These are phyloP conservation scores for Oryzias curvinotus DNA, from an alignment of 2,113 vertebrate species.

Conservation along the genomic window DNA sequence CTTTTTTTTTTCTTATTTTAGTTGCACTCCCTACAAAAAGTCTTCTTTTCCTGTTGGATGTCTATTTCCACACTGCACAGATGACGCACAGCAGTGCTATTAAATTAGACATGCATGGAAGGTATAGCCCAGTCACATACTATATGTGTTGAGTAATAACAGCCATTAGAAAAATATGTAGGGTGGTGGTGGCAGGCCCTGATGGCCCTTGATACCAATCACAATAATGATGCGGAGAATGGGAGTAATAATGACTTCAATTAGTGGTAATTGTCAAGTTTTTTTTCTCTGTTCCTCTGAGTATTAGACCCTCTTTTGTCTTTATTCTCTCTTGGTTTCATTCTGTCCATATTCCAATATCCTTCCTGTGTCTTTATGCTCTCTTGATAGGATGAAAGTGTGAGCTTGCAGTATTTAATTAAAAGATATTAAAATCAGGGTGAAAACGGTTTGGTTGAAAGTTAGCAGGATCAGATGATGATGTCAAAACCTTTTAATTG, in stretches of 20 bases:
- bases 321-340: constrained; percentile 53
- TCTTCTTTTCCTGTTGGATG: constrained; percentile 38
- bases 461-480: constrained; percentile 58
- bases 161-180: constrained; percentile 79
- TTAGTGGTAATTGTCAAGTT: constrained; percentile 70
- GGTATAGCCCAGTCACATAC: constrained; percentile 44
- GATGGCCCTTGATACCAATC: constrained; percentile 75
- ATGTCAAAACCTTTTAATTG: constrained; percentile 62
- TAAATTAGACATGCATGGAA: constrained; percentile 67
- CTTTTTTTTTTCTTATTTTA: constrained; percentile 1
- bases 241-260: constrained; percentile 73
- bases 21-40: constrained; percentile 13
- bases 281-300: constrained; percentile 44
- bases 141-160: constrained; percentile 77
- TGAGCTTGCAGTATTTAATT: constrained; percentile 62
- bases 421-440: constrained; percentile 69
- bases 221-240: constrained; percentile 76
- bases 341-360: constrained; percentile 52
- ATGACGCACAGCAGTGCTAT: constrained; percentile 42
- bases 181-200: constrained; percentile 59
- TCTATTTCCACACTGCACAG: constrained; percentile 34
- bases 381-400: constrained; percentile 54
- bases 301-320: constrained; percentile 51
- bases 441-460: constrained; percentile 68
- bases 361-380: constrained; percentile 42